Conservation (phyloP, 2,888 invertebrate species). For the Halictus quadricinctus region DNA sequence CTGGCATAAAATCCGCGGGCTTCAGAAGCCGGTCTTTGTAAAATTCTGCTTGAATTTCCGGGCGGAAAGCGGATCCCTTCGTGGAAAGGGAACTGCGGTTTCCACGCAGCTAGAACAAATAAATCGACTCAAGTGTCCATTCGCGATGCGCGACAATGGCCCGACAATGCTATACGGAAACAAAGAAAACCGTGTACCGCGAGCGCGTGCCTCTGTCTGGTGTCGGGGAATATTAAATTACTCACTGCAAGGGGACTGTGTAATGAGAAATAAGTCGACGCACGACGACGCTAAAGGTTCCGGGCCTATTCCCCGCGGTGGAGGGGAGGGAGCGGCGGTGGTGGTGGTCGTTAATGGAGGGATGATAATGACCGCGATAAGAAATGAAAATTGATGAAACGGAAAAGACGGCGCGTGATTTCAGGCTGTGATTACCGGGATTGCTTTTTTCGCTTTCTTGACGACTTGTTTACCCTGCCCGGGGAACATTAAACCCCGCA, state of each 20-base stretch:
- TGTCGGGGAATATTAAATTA: constrained; percentile 42
- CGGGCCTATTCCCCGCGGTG: neutral
- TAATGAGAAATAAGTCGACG: constrained; percentile 36
- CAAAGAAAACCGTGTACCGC: constrained; percentile 32
- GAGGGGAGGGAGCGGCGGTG: too few species aligned
- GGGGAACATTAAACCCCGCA: neutral
- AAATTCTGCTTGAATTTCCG: constrained; percentile 43
- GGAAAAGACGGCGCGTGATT: constrained; percentile 29
- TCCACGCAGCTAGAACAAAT: constrained; percentile 47
- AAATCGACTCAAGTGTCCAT: constrained; percentile 59
- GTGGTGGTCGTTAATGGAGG: neutral
- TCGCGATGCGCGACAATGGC: constrained; percentile 49
- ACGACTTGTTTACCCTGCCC: constrained; percentile 25
- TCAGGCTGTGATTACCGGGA: constrained; percentile 32
- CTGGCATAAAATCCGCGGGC: constrained; percentile 5
- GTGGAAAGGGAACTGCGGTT: constrained; percentile 41
- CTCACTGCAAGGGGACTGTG: constrained; percentile 14
- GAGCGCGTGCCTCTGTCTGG: neutral
- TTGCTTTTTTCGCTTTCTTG: constrained; percentile 29
- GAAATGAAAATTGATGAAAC: constrained; percentile 37
- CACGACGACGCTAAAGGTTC: neutral
- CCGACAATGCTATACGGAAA: constrained; percentile 43
- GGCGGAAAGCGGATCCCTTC: constrained; percentile 40
- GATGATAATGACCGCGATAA: constrained; percentile 33
- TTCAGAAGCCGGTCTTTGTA: constrained; percentile 14